These are phyloP conservation scores for Idaea straminata DNA, from an alignment of 2,888 invertebrate genomes.

Conservation along the genomic window DNA sequence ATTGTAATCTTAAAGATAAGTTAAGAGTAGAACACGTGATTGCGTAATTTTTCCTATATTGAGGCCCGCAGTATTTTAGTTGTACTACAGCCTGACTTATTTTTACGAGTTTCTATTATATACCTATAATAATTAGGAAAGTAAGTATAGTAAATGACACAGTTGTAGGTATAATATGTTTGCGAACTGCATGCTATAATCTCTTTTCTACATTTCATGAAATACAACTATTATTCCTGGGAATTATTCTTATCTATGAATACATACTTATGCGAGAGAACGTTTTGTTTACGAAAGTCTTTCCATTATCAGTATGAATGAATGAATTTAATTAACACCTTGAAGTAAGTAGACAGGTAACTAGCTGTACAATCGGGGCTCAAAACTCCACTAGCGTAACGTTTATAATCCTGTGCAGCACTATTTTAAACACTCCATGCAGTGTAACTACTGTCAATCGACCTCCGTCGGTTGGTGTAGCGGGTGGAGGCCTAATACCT, in stretches of 20 bases:
- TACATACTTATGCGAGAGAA: neutral
- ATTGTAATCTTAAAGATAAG: slow-evolving; percentile 64
- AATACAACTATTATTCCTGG: neutral
- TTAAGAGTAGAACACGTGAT: slow-evolving; percentile 46
- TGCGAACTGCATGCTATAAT: too few species aligned
- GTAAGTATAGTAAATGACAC: too few species aligned
- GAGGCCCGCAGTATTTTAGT: neutral
- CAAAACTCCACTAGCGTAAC: too few species aligned
- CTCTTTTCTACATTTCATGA: neutral
- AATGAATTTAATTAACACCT: neutral
- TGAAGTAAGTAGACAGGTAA: neutral
- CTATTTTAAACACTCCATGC: too few species aligned
- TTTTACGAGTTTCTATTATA: neutral
- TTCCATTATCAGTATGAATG: neutral
- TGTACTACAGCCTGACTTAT: neutral
- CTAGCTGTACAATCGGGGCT: too few species aligned
- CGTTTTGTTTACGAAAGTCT: neutral
- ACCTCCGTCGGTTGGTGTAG: too few species aligned
- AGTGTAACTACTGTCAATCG: too few species aligned
- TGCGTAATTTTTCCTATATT: slow-evolving; percentile 38
- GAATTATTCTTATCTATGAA: neutral
- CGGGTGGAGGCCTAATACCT: too few species aligned
- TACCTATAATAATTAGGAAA: too few species aligned
- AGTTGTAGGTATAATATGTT: too few species aligned
- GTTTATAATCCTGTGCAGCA: too few species aligned